Conservation (phyloP, 1,140 invertebrate species). For the Aphelinus certus region DNA sequence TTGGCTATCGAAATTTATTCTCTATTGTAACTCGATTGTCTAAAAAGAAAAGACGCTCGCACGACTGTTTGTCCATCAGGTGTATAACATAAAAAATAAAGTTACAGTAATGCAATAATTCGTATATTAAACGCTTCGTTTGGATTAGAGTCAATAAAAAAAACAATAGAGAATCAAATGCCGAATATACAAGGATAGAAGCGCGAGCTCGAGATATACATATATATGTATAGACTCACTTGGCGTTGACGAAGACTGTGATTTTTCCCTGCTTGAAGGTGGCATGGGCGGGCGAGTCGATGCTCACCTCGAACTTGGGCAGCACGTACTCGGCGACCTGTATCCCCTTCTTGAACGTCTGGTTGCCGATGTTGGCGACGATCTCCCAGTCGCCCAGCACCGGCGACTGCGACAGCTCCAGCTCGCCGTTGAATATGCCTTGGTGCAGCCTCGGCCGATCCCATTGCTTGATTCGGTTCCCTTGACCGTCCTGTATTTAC, state of each 20-base stretch:
- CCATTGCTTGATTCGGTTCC: slow-evolving; percentile 86
- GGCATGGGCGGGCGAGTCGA: slow-evolving; percentile 82
- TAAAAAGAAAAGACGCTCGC: too few species aligned
- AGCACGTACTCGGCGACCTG: slow-evolving; percentile 91
- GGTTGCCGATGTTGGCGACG: slow-evolving; percentile 68
- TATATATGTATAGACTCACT: slow-evolving; percentile 68
- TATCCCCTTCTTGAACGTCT: slow-evolving; percentile 77
- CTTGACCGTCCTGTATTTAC: slow-evolving; percentile 73
- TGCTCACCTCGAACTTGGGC: slow-evolving; percentile 89
- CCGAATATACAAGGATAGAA: too few species aligned
- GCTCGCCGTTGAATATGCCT: slow-evolving; percentile 82
- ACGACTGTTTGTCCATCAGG: too few species aligned
- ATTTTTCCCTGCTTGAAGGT: slow-evolving; percentile 83
- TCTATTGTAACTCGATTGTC: too few species aligned
- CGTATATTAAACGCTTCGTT: too few species aligned
- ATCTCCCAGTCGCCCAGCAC: slow-evolving; percentile 94
- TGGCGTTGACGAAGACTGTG: slow-evolving; percentile 81
- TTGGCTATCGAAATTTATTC: too few species aligned
- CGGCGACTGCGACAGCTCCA: slow-evolving; percentile 84
- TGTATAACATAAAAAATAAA: too few species aligned
- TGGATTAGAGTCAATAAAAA: neutral
- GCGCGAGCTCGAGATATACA: too few species aligned
- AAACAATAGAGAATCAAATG: neutral
- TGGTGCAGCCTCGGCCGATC: slow-evolving; percentile 72
- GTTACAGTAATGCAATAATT: too few species aligned